Base-by-base conservation (phyloP, 2,888 invertebrate species). In the Eremobia ochroleuca region DNA sequence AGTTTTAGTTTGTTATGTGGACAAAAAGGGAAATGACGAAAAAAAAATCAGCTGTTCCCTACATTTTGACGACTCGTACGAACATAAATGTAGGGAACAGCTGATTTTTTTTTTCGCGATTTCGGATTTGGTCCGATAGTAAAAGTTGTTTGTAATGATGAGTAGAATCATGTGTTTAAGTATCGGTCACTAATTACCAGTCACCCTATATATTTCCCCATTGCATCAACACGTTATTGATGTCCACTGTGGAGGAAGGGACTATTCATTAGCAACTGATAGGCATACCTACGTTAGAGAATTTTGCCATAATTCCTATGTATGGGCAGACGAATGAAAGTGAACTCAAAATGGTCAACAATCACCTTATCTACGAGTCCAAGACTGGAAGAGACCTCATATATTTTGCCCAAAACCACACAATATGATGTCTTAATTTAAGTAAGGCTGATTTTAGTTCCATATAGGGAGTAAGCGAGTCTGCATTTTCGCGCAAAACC, bases 401-500 rank as follows among this genome's bases (percentile, higher is more conserved):
- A 68, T 18, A 2, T 52, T 34, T 11, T 11, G 1, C 40, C 11
- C 40, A 43, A 43, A 43, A 13, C 43, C 0, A 43, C 43, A 43
- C 13, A 4, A 43, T 40, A 11, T 11, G 0, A 40, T 40, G 40
- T 40, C 9, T 9, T 9, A 37, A 37, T 37, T 37, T 1, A 11
- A 40, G 11, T 40, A 46, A 49, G 5, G 13, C 8, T 15, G 9
- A 73, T 5, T 58, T 70, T 28, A 58, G 18, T 21, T 43, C 1
- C n/a, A 21, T n/a, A 34, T 21, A 25, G 3, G n/a, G 1, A 34
- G 43, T 43, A 8, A 6, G 6, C 28, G 37, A 28, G 68, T 28
- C 15, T 69, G n/a, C 0, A 76, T 77, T 74, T 84, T 13, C 62
- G 46, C 25, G 11, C 31, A n/a, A 59, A 74, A 43, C 28, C 37